phyloP scores from a whole-genome alignment of 2,888 invertebrate genomes.

The Liodrosophila aerea region DNA sequence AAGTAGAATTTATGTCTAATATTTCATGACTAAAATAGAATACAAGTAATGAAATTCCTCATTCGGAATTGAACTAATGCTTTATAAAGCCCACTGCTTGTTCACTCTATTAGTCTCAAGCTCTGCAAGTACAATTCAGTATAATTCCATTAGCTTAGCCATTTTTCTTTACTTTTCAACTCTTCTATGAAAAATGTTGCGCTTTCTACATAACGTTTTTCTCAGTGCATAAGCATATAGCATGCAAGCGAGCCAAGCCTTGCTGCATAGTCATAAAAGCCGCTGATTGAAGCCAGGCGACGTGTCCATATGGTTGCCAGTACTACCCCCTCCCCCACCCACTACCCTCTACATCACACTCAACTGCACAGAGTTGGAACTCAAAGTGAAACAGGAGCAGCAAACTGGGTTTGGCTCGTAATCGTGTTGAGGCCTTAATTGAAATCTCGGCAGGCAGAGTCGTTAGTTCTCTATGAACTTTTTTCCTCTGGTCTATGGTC shows the following conservation, averaged over 20 bases:
- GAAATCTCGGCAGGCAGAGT: conserved; percentile 62
- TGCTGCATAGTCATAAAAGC: conserved; percentile 42
- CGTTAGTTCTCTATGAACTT: conserved; percentile 23
- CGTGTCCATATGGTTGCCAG: conserved; percentile 51
- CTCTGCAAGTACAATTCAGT: too few relatives aligned
- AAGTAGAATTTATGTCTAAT: too few relatives aligned
- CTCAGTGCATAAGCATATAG: conserved; percentile 27
- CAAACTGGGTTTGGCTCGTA: conserved; percentile 14
- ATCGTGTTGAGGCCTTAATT: conserved; percentile 60
- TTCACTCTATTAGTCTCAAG: too few relatives aligned
- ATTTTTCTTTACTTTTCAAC: too few relatives aligned
- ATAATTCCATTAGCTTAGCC: too few relatives aligned
- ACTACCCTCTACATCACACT: not conserved
- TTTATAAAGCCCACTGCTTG: too few relatives aligned
- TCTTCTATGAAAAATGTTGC: too few relatives aligned
- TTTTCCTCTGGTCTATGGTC: too few relatives aligned
- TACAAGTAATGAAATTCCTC: too few relatives aligned
- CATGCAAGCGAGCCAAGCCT: conserved; percentile 52
- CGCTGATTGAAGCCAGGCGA: conserved; percentile 51
- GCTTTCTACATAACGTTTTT: conserved; percentile 2
- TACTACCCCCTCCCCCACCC: not conserved
- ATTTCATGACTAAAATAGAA: too few relatives aligned
- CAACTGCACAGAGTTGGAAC: conserved; percentile 1
- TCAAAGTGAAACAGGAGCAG: conserved; percentile 9
- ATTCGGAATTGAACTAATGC: too few relatives aligned